Conservation (phyloP, 2,113 vertebrate genomes). For the Zosterops borbonicus region DNA sequence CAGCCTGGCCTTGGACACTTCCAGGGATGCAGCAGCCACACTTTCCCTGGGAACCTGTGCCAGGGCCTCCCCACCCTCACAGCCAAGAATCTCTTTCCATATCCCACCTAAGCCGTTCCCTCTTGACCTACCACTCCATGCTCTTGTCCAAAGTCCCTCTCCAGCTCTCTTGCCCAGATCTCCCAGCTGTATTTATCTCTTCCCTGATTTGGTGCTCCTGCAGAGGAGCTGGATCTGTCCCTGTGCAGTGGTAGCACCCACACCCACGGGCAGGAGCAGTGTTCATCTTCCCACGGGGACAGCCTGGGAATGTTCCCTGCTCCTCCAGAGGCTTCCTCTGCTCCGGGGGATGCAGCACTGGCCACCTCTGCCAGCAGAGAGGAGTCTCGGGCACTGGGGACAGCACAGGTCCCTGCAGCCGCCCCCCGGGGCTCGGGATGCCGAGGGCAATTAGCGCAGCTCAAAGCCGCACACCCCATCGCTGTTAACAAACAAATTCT, state of each 20-base stretch:
- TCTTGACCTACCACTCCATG: background rate
- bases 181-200: background rate
- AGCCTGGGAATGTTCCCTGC: background rate
- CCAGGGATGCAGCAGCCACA: background rate
- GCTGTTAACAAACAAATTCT: too few relatives aligned
- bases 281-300: background rate
- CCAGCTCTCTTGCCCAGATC: background rate
- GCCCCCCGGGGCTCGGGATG: background rate
- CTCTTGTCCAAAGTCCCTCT: background rate
- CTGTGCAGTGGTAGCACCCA: rapidly evolving
- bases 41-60: background rate
- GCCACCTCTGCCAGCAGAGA: background rate
- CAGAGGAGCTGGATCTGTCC: background rate
- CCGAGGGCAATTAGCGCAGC: background rate
- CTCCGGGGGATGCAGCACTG: background rate
- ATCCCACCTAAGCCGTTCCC: background rate
- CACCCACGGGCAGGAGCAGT: background rate
- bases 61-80: rapidly evolving
- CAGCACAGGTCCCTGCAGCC: background rate
- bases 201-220: background rate
- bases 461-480: rapidly evolving
- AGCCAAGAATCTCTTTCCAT: background rate
- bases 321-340: background rate
- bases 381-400: background rate
- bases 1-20: rapidly evolving